Evolutionary conservation across 2,797 vertebrate genomes (phyloP), one percentile per base, ranked within the genome.

Genomic region (Melopsittacus undulatus): DNA sequence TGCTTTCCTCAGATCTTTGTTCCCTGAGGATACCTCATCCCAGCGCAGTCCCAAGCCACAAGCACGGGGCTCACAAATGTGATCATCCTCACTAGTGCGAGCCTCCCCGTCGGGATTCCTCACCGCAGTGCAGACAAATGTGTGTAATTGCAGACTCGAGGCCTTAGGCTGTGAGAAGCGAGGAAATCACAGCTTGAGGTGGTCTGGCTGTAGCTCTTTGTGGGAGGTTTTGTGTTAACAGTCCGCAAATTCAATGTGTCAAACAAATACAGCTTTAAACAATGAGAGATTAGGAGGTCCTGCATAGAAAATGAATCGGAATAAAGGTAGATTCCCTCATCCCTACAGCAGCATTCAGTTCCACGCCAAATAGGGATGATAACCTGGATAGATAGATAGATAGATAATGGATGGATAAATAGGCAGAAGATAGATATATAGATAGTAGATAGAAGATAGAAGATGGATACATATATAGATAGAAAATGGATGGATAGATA

Each of bases 261-360:
- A 79, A 84, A 94, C 67, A 96, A 91, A 91, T 67, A 85, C 81
- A 92, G 45, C 85, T 82, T 90, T 81, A 70, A 81, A 76, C 75
- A 81, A 78, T 56, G 63, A 67, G 63, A 79, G 87, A 82, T 86
- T 45, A 69, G 76, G 51, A 67, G 40, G 43, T 79, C 23, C 36
- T 29, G 82, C 22, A 67, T 79, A 84, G 92, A 77, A 84, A 76
- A 72, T 11, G 16, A 46, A 51, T 24, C 21, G 57, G n/a, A 54
- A 42, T 42, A 76, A 85, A 59, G 46, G 56, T 95, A 63, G 46
- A 49, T 48, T 74, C 49, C 46, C 22, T 18, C 16, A 43, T 86
- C 4, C 0, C 49, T 82, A 5, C 3, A 13, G 67, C 0, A 0
- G 5, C 26, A 3, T 49, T 83, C 30, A 10, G 26, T 32, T 73